Evolutionary conservation across 2,888 invertebrate species (phyloP), one percentile per base, ranked within the genome.

Genomic region (Luperina nickerlii): DNA sequence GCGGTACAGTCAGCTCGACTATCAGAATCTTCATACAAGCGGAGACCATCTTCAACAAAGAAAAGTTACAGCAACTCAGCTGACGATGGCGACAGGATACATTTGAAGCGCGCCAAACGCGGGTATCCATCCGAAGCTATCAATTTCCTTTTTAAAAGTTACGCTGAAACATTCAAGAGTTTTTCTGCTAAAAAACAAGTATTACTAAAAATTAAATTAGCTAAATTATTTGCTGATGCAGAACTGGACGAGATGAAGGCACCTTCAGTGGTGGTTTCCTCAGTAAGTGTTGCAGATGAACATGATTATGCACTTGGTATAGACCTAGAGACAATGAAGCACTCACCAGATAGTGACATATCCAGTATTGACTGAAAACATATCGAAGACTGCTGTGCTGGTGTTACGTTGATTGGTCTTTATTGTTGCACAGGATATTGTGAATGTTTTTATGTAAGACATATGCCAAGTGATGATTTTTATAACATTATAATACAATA

Each of bases 71-170:
- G 51, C 20, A 62, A 42, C 27, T 63, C 66, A 27, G 66, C 45
- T 48, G 66, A 81, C 4, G 69, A 60, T 15, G 62, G 62, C 18
- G 77, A 68, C 38, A 68, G n/a, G 9, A 15, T n/a, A 42, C 38
- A 48, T 38, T n/a, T 48, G 4, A 48, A 63, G 38, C 51, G n/a
- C n/a, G 15, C 11, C 4, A 71, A 62, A 63, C 27, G 45, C 24
- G 27, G 0, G 8, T 54, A 68, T 32, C 1, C 24, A 9, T 27
- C 32, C 3, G 79, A 78, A 20, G 66, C 77, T n/a, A 69, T 76
- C 18, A 74, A 87, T 72, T 68, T 84, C 2, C 67, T 87, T 18
- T 87, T 84, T 60, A 80, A 79, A 45, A 87, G 87, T 51, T 85
- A 87, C 18, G 74, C 81, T 11, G 78, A 79, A 42, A 81, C 85